Evolutionary conservation across 92 coral and sea anemone species (phyloP).

Genomic region (Parazoanthus darwini): DNA sequence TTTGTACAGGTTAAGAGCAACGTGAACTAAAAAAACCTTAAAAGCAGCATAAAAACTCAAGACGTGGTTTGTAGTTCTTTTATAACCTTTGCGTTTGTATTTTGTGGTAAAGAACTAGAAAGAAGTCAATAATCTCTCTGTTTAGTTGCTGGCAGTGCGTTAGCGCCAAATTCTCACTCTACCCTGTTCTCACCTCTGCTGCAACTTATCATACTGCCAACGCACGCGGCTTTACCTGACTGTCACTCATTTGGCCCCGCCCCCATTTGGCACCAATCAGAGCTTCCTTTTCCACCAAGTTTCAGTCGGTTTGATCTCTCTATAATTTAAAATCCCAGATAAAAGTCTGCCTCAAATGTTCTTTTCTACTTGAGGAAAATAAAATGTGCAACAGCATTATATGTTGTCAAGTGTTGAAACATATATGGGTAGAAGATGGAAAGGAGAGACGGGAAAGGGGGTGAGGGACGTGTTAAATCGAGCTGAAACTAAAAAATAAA

Average conservation of each 20-base stretch:
- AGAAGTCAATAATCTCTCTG: background rate
- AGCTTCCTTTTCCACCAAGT: background rate
- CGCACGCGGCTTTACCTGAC: background rate
- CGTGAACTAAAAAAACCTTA: no score
- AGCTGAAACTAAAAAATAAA: background rate
- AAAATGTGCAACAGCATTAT: no score
- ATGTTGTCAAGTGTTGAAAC: background rate
- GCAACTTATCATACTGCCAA: background rate
- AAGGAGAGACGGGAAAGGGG: background rate
- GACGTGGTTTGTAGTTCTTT: background rate
- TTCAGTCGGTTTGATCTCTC: background rate
- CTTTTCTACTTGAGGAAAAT: background rate
- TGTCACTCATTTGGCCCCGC: background rate
- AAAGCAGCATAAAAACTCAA: no score
- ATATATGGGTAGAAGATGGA: no score
- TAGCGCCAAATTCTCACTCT: background rate
- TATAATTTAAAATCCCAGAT: no score
- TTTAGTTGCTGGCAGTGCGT: background rate
- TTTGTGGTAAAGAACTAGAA: background rate
- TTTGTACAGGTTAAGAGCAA: no score
- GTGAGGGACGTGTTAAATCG: background rate
- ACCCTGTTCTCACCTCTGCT: background rate
- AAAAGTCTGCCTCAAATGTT: background rate
- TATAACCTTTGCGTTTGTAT: background rate
- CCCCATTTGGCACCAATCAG: background rate